These are phyloP conservation scores for Danaus chrysippus DNA, from an alignment of 2,888 invertebrate genomes.

Conservation along the genomic window DNA sequence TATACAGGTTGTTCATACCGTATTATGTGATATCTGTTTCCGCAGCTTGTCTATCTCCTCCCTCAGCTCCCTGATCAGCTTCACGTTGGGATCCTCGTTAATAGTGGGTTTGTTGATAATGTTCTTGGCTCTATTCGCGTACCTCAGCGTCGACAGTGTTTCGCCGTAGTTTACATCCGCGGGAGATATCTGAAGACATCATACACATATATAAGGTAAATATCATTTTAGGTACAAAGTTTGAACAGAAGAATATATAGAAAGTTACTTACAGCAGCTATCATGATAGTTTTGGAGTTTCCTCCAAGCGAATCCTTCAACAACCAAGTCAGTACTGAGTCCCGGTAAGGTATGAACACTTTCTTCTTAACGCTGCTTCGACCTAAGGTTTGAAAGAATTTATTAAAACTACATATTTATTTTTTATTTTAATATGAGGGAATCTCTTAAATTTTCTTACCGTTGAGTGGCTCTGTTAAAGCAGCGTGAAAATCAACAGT, in stretches of 20 bases:
- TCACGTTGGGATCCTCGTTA: slow-evolving; percentile 94
- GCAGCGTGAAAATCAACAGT: no score
- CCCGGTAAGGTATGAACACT: slow-evolving; percentile 91
- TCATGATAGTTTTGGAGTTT: slow-evolving; percentile 95
- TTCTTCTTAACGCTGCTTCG: slow-evolving; percentile 67
- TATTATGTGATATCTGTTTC: slow-evolving; percentile 84
- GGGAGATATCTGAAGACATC: slow-evolving; percentile 79
- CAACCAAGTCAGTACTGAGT: slow-evolving; percentile 93
- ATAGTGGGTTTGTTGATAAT: slow-evolving; percentile 95
- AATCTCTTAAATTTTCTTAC: no score
- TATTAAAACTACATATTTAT: no score
- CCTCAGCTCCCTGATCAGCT: slow-evolving; percentile 89
- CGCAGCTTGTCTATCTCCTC: slow-evolving; percentile 91
- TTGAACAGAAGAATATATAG: no score
- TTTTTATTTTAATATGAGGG: no score
- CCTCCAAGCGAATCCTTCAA: slow-evolving; percentile 93
- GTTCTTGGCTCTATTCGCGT: slow-evolving; percentile 94
- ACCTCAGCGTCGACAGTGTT: slow-evolving; percentile 90
- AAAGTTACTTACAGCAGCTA: slow-evolving; percentile 83
- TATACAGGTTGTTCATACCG: slow-evolving; percentile 57
- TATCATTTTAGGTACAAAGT: no score
- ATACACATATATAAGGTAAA: no score
- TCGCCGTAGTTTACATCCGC: slow-evolving; percentile 93
- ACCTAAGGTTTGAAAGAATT: slow-evolving; percentile 35
- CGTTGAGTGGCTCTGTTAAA: no score